Base-by-base conservation (phyloP, 2,888 invertebrate species). In the Scrobipalpa costella region DNA sequence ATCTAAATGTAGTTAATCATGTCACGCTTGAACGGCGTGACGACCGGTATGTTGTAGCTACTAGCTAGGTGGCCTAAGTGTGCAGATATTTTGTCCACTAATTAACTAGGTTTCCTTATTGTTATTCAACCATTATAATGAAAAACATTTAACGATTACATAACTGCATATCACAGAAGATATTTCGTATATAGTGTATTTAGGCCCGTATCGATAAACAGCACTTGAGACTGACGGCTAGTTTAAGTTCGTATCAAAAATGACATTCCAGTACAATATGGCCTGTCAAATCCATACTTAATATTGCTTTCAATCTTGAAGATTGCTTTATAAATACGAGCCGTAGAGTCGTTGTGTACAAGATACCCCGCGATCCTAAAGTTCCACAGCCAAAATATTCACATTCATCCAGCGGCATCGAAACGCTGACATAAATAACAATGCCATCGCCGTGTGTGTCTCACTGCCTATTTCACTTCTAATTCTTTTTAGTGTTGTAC, bases 401-500 rank as follows among this genome's bases (percentile, higher is more conserved):
- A 61, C 61, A 58, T 62, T 55, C 65, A 44, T 60, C 50, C 60
- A 63, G 55, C 36, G 50, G 11, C 62, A 57, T 57, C 38, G 55
- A 60, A 60, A 40, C 63, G 64, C 60, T 63, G 61, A 62, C 62
- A 68, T 68, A 66, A 66, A 66, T 66, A 65, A 61, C 49, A 66
- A 66, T 73, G 69, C 67, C 67, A 72, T 67, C 81, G 63, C 74
- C 70, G 80, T 74, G 81, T 80, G 79, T 79, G 80, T 79, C 77
- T 79, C 66, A 71, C 72, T 69, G 64, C 66, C 73, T 72, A 78
- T 79, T 80, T 73, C 82, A 83, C 79, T 80, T 79, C 79, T 85
- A 85, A 86, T 87, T 84, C 83, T 74, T 79, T 79, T 78, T 75
- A 78, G 78, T 80, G 83, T 81, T 73, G 75, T 76, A 76, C 74